Percentiles rank a stretch among this genome's conserved stretches.
Evolutionary conservation across 1,140 invertebrate species (phyloP).

Genomic region (Thaumatotibia leucotreta): DNA sequence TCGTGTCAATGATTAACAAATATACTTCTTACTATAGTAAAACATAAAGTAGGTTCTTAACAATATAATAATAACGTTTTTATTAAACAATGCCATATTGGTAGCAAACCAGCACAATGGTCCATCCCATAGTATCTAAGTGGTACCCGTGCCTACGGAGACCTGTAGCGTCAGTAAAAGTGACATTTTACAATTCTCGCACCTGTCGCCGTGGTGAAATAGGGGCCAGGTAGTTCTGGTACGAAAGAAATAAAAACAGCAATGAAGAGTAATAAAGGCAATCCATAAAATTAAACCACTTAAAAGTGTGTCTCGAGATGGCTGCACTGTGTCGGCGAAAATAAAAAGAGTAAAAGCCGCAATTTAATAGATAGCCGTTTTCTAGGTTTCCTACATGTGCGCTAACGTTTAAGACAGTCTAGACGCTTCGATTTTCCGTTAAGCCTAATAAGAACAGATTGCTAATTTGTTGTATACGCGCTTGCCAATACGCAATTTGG

Average conservation of each 20-base stretch:
- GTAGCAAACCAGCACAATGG: too few species aligned
- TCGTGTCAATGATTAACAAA: too few species aligned
- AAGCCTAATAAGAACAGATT: background rate
- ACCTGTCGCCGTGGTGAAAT: too few species aligned
- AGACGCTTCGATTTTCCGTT: conserved; percentile 9
- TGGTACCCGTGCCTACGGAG: too few species aligned
- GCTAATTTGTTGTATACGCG: background rate
- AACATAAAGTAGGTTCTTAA: too few species aligned
- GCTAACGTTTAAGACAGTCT: background rate
- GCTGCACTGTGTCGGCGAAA: background rate
- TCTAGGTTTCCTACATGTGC: background rate
- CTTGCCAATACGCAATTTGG: background rate
- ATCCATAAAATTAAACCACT: background rate
- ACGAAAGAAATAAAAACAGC: background rate
- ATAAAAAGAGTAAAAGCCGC: conserved; percentile 3
- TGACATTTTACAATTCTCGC: too few species aligned
- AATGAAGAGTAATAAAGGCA: background rate
- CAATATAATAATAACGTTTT: too few species aligned
- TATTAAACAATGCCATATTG: too few species aligned
- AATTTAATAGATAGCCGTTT: conserved; percentile 21
- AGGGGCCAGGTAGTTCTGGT: too few species aligned
- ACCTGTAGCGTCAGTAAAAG: too few species aligned
- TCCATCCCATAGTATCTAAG: too few species aligned
- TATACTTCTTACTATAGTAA: too few species aligned
- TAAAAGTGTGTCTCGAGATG: background rate